These are phyloP conservation scores for Python bivittatus DNA, from an alignment of 2,113 vertebrate genomes.

Conservation along the genomic window DNA sequence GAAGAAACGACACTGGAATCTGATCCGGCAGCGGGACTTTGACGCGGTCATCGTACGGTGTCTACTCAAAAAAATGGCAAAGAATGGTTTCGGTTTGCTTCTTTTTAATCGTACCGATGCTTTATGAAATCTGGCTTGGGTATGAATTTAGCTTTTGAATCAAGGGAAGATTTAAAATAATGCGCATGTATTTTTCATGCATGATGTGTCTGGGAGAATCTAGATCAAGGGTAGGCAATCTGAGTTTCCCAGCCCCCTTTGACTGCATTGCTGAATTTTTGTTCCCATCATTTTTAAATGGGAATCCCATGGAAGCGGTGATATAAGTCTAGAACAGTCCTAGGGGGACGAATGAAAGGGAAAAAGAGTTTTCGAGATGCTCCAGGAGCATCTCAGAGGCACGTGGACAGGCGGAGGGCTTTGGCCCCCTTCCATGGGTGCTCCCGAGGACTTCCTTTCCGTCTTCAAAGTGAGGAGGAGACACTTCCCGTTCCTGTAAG, in stretches of 20 bases:
- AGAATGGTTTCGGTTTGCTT: conserved; percentile 49
- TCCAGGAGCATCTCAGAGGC: not conserved
- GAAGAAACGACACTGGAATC: conserved; percentile 56
- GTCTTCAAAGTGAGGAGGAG: too few relatives aligned
- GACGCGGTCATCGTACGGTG: conserved; percentile 44
- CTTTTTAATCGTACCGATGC: conserved; percentile 22
- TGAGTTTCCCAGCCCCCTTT: not conserved
- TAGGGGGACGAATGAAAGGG: not conserved
- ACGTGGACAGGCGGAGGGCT: not conserved
- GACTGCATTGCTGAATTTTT: not conserved
- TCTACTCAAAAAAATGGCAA: conserved; percentile 53
- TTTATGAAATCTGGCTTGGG: conserved; percentile 38
- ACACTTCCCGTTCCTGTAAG: too few relatives aligned
- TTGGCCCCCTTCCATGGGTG: too few relatives aligned
- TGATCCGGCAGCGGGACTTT: conserved; percentile 59
- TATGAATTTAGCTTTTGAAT: conserved; percentile 43
- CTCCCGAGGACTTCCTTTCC: not conserved
- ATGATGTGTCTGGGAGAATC: not conserved
- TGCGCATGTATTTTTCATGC: not conserved
- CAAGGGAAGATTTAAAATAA: conserved; percentile 12
- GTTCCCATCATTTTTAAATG: too few relatives aligned
- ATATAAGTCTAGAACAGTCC: not conserved
- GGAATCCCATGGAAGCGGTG: not conserved
- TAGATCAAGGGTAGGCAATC: not conserved
- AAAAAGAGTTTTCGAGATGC: not conserved